phyloP scores from a whole-genome alignment of 2,797 vertebrate genomes.

The Amniataba percoides region DNA sequence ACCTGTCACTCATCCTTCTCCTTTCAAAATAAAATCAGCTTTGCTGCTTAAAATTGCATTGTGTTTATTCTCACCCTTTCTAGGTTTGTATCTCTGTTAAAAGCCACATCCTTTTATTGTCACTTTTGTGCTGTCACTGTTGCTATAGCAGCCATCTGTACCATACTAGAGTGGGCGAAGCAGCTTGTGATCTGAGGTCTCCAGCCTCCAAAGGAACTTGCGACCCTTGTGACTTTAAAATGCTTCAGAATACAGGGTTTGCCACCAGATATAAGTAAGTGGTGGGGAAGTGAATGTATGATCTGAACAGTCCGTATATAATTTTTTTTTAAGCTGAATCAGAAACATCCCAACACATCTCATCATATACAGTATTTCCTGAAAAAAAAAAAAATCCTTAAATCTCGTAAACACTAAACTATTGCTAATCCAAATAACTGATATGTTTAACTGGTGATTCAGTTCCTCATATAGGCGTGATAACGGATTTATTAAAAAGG shows the following conservation, averaged over 20 bases:
- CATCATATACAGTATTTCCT: no score
- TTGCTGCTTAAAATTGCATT: constrained; percentile 3
- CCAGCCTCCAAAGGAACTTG: background rate
- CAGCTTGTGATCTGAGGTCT: background rate
- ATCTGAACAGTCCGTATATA: no score
- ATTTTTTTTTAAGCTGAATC: no score
- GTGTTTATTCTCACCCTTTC: background rate
- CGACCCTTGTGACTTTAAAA: background rate
- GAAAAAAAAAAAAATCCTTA: background rate
- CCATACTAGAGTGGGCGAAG: background rate
- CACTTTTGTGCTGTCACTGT: background rate
- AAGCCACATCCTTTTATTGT: background rate
- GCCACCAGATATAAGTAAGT: no score
- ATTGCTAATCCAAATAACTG: background rate
- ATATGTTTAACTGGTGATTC: background rate
- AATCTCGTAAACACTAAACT: no score
- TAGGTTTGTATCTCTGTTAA: constrained; percentile 8
- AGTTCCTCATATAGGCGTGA: background rate
- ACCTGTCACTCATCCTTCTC: constrained; percentile 41
- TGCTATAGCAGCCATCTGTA: background rate
- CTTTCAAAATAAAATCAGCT: constrained; percentile 29
- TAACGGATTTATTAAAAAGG: background rate
- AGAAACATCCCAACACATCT: no score
- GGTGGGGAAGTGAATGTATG: no score
- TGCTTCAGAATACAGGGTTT: no score